Percentiles rank a stretch among this genome's conserved stretches.
Evolutionary conservation across 2,113 vertebrate species (phyloP).

Genomic region (Rhinoptilus africanus): DNA sequence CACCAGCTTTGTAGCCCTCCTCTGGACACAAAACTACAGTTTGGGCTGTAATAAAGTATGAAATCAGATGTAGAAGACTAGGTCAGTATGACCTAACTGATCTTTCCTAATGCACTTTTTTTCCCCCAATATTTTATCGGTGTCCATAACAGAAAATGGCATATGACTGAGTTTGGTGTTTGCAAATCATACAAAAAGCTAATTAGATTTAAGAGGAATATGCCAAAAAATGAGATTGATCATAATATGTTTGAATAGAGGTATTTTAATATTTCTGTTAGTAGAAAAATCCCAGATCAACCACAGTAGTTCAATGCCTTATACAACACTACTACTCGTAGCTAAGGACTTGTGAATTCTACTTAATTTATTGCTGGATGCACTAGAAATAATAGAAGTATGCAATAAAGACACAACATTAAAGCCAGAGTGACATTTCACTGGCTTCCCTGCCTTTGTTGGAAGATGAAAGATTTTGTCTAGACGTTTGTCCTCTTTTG

Average conservation of each 20-base stretch:
- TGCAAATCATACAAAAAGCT: background rate
- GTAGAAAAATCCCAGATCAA: background rate
- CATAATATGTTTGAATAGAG: background rate
- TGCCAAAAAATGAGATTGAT: rapidly evolving
- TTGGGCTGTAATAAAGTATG: background rate
- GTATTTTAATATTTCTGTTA: background rate
- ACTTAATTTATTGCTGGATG: background rate
- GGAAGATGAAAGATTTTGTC: background rate
- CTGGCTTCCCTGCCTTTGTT: background rate
- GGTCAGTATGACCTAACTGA: background rate
- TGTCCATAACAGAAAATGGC: background rate
- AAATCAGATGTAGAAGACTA: background rate
- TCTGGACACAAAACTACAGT: too few species aligned
- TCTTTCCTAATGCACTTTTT: background rate
- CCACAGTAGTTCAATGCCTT: background rate
- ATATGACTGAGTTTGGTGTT: background rate
- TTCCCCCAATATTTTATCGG: background rate
- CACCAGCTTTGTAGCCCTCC: too few species aligned
- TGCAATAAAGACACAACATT: background rate
- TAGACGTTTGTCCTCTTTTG: background rate
- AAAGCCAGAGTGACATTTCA: background rate
- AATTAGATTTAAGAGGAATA: background rate
- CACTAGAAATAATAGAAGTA: background rate
- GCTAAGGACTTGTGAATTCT: background rate
- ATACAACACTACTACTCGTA: background rate